Evolutionary conservation across 2,888 invertebrate genomes (phyloP), one percentile per base, ranked within the genome.

Genomic region (Hypomecis punctinalis): DNA sequence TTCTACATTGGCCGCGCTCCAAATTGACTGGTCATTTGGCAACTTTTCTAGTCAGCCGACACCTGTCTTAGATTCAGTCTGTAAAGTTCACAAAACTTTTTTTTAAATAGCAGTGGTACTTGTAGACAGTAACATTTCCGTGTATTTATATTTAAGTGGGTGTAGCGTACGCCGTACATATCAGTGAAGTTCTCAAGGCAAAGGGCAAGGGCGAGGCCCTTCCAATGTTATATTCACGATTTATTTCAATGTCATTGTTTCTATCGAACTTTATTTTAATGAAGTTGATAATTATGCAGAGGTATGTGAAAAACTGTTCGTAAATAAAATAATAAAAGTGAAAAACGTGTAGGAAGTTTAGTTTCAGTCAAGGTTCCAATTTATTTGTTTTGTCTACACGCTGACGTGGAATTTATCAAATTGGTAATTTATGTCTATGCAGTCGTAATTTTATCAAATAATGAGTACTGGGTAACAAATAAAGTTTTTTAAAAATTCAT

Each of bases 11-110:
- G 90, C 85, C 5, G 4, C 5, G 3, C 43, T 81, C 89, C 90
- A 90, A 90, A 89, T 85, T 80, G 85, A 81, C 74, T 74, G 81
- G 83, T 85, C 77, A 85, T 89, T 91, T 91, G 91, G 89, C 91
- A 89, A 83, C 77, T 78, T 81, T 81, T 83, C 79, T 78, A 74
- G 77, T 72, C 76, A 69, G 72, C 71, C 71, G 81, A 80, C 90
- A 91, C 90, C 91, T 91, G 90, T 86, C 86, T 81, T 76, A 79
- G 74, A 76, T 79, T 79, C 78, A 71, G 80, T 81, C 77, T 80
- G 72, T 69, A 73, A 78, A 82, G 82, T 82, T 81, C 80, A 78
- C 76, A 71, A 76, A 70, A 68, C 59, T 53, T 72, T 64, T 35
- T 52, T 48, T 45, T n/a, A 11, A 54, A 47, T 48, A 43, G 43